Evolutionary conservation across 2,888 invertebrate species (phyloP), one percentile per base, ranked within the genome.

Genomic region (Agrochola lota): DNA sequence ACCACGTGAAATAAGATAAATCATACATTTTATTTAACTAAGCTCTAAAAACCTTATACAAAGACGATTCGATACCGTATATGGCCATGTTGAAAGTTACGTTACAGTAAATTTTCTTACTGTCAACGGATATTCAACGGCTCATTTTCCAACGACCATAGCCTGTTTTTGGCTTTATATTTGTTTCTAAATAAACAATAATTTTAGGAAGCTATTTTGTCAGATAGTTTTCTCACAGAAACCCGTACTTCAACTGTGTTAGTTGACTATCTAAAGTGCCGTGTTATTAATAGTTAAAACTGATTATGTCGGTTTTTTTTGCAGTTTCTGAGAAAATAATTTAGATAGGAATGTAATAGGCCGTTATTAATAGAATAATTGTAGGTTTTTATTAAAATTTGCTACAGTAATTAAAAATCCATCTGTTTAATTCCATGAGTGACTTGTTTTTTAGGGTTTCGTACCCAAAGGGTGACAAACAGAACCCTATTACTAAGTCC

Each of bases 331-430:
- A 40, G 40, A 83, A 76, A 63, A 59, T 9, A n/a, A 20, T 26
- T 7, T 20, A 62, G 23, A 66, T 30, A 4, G 17, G 12, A 66
- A 43, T 60, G 46, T 43, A 63, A 46, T n/a, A 43, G 55, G 49
- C 49, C 11, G 17, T 23, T 60, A 49, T 30, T 62, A 4, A 26
- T 30, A 30, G 26, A 78, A 49, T 62, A 55, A 59, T 15, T 7
- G 17, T 15, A 12, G 0, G 49, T 8, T 74, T 52, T 75, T 43
- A 43, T 43, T 30, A 52, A 60, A 62, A 62, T 46, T 60, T 17
- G 52, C 12, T 8, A 66, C 23, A 49, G 64, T 55, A 11, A 78
- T 83, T 60, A 66, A 82, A 60, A 46, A n/a, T 35, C 66, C 9
- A 82, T 67, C 11, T 82, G 23, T 46, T 60, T 35, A 55, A 52